These are phyloP conservation scores for Phalacrocorax aristotelis DNA, from an alignment of 2,113 vertebrate species.

Conservation along the genomic window DNA sequence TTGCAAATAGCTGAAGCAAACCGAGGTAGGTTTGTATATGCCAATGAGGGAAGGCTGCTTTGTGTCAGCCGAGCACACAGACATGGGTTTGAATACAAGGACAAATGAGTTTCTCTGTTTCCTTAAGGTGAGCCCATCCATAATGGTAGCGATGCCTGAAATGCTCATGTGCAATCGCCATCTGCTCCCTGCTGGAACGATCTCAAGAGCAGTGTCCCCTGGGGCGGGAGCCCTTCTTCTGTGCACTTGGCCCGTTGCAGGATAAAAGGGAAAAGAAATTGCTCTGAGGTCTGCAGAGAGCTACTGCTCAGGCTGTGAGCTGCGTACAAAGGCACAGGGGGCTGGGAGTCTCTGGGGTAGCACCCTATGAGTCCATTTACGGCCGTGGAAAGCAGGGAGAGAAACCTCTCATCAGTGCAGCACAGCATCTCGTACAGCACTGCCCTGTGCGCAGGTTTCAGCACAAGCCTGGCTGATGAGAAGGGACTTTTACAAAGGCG, in stretches of 20 bases:
- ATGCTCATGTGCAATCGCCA: neutral
- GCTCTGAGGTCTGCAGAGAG: neutral
- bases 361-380: rapidly evolving
- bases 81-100: neutral
- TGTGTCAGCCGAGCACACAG: neutral
- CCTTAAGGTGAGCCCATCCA: constrained; percentile 19
- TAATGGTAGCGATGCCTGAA: neutral
- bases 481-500: neutral
- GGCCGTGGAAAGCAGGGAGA: rapidly evolving
- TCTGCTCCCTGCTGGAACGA: constrained; percentile 7
- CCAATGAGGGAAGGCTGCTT: neutral
- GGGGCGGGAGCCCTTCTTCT: neutral
- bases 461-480: neutral
- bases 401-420: neutral
- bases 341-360: neutral
- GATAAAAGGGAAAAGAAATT: neutral
- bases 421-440: neutral
- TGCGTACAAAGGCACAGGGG: rapidly evolving
- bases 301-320: neutral
- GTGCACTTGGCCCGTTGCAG: neutral
- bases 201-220: neutral
- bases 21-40: rapidly evolving
- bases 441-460: neutral
- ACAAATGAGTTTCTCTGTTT: constrained; percentile 47
- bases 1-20: neutral